phyloP scores from a whole-genome alignment of 2,888 invertebrate genomes.

The Drosophila subquinaria region DNA sequence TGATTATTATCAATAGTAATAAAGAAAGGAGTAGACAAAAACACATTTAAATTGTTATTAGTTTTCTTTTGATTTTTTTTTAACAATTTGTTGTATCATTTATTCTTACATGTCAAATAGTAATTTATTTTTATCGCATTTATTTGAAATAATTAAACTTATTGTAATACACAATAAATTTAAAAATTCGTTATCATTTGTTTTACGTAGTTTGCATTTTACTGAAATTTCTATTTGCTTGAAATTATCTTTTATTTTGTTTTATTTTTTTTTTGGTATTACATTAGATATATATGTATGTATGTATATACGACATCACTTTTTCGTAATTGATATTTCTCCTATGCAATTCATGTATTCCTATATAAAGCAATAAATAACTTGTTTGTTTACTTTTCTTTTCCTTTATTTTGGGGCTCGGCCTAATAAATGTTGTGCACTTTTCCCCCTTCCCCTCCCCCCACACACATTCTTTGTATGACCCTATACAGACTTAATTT shows the following conservation, averaged over 20 bases:
- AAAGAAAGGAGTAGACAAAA: slow-evolving; percentile 1
- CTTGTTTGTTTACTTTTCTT: slow-evolving; percentile 27
- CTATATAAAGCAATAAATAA: slow-evolving; percentile 84
- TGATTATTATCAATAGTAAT: background rate
- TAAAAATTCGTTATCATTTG: slow-evolving; percentile 74
- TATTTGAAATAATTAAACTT: slow-evolving; percentile 68
- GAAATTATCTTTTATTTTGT: slow-evolving; percentile 56
- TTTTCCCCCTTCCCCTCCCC: slow-evolving; percentile 3
- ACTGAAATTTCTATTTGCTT: slow-evolving; percentile 78
- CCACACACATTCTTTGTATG: slow-evolving; percentile 46
- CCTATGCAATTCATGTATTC: slow-evolving; percentile 78
- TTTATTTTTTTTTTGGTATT: slow-evolving; percentile 38
- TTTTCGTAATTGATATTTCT: slow-evolving; percentile 83
- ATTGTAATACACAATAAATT: slow-evolving; percentile 70
- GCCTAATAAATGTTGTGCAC: slow-evolving; percentile 63
- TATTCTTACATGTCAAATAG: slow-evolving; percentile 83
- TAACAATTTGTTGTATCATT: slow-evolving; percentile 77
- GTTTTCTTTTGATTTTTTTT: slow-evolving; percentile 23
- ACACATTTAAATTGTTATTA: slow-evolving; percentile 9
- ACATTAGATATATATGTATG: slow-evolving; percentile 77
- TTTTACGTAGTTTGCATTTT: slow-evolving; percentile 78
- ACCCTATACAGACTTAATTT: slow-evolving; percentile 78
- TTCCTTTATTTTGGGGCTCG: slow-evolving; percentile 38
- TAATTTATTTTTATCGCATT: slow-evolving; percentile 81
- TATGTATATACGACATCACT: slow-evolving; percentile 82